These are phyloP conservation scores for Meandrina meandrites DNA, from an alignment of 92 coral and sea anemone species.

Conservation along the genomic window DNA sequence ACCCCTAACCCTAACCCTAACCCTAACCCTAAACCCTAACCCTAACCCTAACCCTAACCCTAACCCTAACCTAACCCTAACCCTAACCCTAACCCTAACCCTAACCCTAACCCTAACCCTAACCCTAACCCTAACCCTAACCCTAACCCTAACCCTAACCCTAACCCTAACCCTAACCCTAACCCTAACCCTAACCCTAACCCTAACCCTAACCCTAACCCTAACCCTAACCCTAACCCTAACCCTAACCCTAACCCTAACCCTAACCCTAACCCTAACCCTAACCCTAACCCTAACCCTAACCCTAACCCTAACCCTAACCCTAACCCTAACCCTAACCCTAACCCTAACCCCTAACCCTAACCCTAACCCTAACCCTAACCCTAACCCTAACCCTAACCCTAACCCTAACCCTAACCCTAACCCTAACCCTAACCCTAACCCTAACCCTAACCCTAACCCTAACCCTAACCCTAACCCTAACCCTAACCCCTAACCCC, in stretches of 20 bases:
- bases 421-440: too few species aligned
- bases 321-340: too few species aligned
- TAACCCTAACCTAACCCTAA: constrained; percentile 32
- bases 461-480: too few species aligned
- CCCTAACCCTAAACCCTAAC: constrained; percentile 37
- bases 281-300: constrained; percentile 42
- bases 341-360: too few species aligned
- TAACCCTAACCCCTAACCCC: too few species aligned
- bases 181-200: constrained; percentile 43
- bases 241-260: constrained; percentile 49
- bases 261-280: constrained; percentile 53
- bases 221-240: constrained; percentile 41
- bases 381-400: too few species aligned
- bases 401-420: too few species aligned
- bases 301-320: too few species aligned
- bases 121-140: constrained; percentile 55
- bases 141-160: constrained; percentile 58
- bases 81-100: constrained; percentile 45
- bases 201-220: constrained; percentile 47
- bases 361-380: too few species aligned
- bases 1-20: constrained; percentile 18
- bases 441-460: too few species aligned
- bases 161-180: constrained; percentile 49
- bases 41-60: constrained; percentile 50
- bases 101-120: constrained; percentile 52